Evolutionary conservation across 2,113 vertebrate species (phyloP).

Genomic region (Riparia riparia): DNA sequence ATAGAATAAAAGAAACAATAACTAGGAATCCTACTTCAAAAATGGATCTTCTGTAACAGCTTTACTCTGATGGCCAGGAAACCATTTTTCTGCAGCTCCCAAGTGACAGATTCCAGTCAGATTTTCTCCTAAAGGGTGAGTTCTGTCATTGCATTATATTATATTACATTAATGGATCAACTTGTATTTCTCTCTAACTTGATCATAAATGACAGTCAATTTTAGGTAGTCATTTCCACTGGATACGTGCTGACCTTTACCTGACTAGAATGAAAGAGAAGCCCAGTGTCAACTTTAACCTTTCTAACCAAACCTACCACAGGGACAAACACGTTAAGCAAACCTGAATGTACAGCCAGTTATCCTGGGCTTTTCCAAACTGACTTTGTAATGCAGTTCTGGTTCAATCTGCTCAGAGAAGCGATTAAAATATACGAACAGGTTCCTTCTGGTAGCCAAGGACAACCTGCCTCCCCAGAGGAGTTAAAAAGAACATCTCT

Average conservation of each 20-base stretch:
- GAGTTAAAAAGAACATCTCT: neutral
- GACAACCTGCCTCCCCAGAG: neutral
- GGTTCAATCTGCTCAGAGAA: neutral
- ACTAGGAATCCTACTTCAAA: neutral
- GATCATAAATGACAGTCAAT: neutral
- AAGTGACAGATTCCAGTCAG: neutral
- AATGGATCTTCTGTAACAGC: neutral
- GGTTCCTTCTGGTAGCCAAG: neutral
- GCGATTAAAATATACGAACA: neutral
- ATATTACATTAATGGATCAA: neutral
- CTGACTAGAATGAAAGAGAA: conserved; percentile 18
- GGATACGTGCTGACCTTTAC: conserved; percentile 33
- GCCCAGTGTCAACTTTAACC: conserved; percentile 26
- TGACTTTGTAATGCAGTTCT: neutral
- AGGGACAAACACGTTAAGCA: neutral
- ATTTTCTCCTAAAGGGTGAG: neutral
- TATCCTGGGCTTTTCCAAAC: neutral
- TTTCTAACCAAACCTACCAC: neutral
- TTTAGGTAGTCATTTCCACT: neutral
- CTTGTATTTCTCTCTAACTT: neutral
- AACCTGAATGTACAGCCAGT: neutral
- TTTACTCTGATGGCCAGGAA: neutral
- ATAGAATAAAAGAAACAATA: neutral
- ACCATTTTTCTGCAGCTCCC: neutral
- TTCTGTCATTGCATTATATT: neutral